Percentiles rank a stretch among this genome's conserved stretches.
phyloP scores from a whole-genome alignment of 2,797 vertebrate genomes.

The Delichon dasypus region DNA sequence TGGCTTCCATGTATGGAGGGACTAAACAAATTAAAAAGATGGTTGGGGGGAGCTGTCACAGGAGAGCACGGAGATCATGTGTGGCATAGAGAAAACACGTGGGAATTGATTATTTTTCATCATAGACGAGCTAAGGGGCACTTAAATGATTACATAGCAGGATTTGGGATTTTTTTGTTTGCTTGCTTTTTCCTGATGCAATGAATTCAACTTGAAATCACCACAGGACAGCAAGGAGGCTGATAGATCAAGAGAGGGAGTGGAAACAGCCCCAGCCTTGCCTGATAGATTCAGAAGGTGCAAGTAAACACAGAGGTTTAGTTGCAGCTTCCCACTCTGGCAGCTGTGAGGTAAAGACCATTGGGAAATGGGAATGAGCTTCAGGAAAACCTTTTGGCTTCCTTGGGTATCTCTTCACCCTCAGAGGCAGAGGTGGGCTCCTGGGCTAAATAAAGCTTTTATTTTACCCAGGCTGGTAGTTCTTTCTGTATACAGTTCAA shows the following conservation, averaged over 20 bases:
- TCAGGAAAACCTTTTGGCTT: neutral
- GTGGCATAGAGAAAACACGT: neutral
- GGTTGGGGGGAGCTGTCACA: neutral
- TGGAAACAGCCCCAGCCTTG: neutral
- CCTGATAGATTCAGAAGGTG: neutral
- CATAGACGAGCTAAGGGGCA: neutral
- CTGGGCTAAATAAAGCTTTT: conserved; percentile 15
- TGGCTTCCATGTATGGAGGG: neutral
- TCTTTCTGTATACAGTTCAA: neutral
- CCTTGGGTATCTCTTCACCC: neutral
- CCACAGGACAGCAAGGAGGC: neutral
- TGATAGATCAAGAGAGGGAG: neutral
- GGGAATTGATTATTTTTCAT: neutral
- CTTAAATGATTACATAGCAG: neutral
- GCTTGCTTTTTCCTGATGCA: neutral
- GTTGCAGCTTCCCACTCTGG: neutral
- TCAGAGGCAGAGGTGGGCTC: neutral
- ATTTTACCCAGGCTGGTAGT: neutral
- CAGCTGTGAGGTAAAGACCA: neutral
- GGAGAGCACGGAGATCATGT: neutral
- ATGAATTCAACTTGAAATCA: neutral
- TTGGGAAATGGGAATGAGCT: neutral
- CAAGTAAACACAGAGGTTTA: neutral
- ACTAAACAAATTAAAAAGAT: neutral
- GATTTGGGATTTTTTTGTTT: neutral